Evolutionary conservation across 1,140 invertebrate genomes (phyloP).

Genomic region (Aleiodes sp.): DNA sequence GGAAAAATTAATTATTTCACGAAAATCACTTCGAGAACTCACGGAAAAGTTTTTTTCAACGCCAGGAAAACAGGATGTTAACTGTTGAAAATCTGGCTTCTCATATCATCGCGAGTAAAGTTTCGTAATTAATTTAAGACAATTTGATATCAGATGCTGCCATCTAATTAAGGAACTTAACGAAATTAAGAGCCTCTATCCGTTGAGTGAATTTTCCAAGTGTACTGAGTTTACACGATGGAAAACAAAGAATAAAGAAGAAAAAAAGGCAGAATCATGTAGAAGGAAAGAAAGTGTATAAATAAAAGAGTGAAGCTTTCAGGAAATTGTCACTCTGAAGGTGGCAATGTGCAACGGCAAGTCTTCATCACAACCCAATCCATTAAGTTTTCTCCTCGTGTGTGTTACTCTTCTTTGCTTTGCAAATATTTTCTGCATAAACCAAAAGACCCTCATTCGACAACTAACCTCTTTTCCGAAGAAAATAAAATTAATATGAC

Average conservation of each 20-base stretch:
- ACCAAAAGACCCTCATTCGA: slow-evolving; percentile 27
- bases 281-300: too few species aligned
- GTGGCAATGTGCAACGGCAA: slow-evolving; percentile 27
- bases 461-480: neutral
- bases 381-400: slow-evolving; percentile 47
- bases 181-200: neutral
- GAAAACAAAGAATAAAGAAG: neutral
- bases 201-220: neutral
- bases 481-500: neutral
- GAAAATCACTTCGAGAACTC: too few species aligned
- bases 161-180: slow-evolving; percentile 9
- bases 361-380: slow-evolving; percentile 42
- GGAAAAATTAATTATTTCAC: too few species aligned
- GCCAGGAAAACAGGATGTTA: too few species aligned
- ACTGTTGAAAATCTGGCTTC: neutral
- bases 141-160: slow-evolving; percentile 6
- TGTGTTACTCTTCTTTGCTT: slow-evolving; percentile 37
- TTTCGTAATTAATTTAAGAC: neutral
- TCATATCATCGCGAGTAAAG: neutral
- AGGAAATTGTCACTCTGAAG: neutral
- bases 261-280: neutral
- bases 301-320: neutral
- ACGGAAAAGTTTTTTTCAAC: too few species aligned
- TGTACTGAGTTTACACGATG: neutral
- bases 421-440: slow-evolving; percentile 56